phyloP scores from a whole-genome alignment of 2,797 vertebrate species.

The Chaetodon trifasciatus region DNA sequence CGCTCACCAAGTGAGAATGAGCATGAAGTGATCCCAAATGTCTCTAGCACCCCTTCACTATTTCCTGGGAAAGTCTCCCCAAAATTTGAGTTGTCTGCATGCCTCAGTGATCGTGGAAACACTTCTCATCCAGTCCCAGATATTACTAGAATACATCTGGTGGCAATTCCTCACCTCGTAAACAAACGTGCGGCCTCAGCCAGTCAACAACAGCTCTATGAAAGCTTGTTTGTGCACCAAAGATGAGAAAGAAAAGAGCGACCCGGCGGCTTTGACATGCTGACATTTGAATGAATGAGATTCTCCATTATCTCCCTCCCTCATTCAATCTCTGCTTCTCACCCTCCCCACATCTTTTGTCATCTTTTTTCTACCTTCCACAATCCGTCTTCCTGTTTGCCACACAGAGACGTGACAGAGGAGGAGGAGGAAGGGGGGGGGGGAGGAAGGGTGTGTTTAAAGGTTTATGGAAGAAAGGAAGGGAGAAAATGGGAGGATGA shows the following conservation, averaged over 20 bases:
- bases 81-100: not conserved
- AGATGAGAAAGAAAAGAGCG: constrained; percentile 27
- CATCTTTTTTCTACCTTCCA: constrained; percentile 53
- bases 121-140: not conserved
- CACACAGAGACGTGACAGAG: constrained; percentile 47
- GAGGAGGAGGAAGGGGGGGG: constrained; percentile 14
- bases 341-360: constrained; percentile 52
- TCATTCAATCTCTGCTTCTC: constrained; percentile 42
- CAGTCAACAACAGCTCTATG: constrained; percentile 16
- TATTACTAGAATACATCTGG: not conserved
- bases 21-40: constrained; percentile 6
- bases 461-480: constrained; percentile 46
- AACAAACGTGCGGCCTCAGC: constrained; percentile 31
- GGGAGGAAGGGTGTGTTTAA: constrained; percentile 12
- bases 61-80: not conserved
- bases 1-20: not conserved
- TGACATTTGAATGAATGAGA: constrained; percentile 72
- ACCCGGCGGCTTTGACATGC: constrained; percentile 45
- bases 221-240: constrained; percentile 35
- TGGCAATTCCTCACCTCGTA: constrained; percentile 28
- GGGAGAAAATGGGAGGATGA: constrained; percentile 53
- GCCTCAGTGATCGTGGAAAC: not conserved
- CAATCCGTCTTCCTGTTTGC: constrained; percentile 52
- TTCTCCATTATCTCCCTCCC: constrained; percentile 57
- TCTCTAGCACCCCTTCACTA: not conserved